Percentiles rank a stretch among this genome's conserved stretches.
phyloP scores from a whole-genome alignment of 2,888 invertebrate species.

The Acanthosepion esculentum region DNA sequence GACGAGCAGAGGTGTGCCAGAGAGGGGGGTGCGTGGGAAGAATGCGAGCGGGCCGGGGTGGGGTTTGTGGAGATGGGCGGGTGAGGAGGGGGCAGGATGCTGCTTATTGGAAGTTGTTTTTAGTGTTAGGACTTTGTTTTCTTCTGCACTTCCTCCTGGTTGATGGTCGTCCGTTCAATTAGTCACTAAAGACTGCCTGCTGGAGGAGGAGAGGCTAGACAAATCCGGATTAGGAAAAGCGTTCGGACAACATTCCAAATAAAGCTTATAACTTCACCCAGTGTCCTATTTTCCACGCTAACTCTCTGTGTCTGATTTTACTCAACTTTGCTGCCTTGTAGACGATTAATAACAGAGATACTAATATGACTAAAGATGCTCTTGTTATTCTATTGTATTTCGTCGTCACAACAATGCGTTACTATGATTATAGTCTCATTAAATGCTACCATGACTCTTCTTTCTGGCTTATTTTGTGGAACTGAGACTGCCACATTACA shows the following conservation, averaged over 20 bases:
- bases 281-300: constrained; percentile 2
- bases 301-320: background rate
- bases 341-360: background rate
- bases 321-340: background rate
- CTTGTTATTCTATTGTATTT: no score
- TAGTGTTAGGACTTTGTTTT: background rate
- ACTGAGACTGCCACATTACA: no score
- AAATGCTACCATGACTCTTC: no score
- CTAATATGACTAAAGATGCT: no score
- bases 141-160: background rate
- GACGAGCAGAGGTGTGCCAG: background rate
- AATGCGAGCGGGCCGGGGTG: background rate
- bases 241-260: constrained; percentile 22
- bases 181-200: background rate
- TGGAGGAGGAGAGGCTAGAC: background rate
- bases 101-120: constrained; percentile 5
- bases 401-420: no score
- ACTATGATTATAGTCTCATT: no score
- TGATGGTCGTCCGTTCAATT: background rate
- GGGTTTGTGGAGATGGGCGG: background rate
- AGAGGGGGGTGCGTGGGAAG: background rate
- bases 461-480: no score
- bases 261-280: background rate
- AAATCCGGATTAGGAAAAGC: constrained; percentile 1
- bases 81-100: background rate